Evolutionary conservation across 2,113 vertebrate species (phyloP).

Genomic region (Sinocyclocheilus grahami): DNA sequence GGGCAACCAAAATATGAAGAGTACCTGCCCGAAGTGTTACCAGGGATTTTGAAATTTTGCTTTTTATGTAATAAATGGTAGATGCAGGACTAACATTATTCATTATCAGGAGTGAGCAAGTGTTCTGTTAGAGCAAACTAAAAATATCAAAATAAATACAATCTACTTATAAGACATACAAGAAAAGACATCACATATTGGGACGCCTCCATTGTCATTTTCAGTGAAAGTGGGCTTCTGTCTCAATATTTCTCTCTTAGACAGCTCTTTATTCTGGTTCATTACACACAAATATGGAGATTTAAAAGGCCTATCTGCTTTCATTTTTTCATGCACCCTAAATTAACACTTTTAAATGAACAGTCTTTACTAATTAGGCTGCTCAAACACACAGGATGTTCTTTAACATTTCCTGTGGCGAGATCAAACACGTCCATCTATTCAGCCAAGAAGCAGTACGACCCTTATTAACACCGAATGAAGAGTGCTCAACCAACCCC

Average conservation of each 20-base stretch:
- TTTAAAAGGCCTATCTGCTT: neutral
- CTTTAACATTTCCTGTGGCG: constrained; percentile 1
- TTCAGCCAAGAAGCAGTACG: neutral
- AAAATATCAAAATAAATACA: neutral
- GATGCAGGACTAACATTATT: neutral
- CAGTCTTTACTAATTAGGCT: neutral
- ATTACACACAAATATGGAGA: neutral
- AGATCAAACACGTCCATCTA: constrained; percentile 10
- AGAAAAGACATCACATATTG: neutral
- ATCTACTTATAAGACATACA: neutral
- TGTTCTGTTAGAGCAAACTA: neutral
- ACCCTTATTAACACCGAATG: neutral
- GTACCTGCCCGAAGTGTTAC: no score
- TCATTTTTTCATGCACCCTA: neutral
- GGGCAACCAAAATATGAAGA: no score
- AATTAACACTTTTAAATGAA: constrained; percentile 3
- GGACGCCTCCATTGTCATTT: neutral
- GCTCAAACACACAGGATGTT: neutral
- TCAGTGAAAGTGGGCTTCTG: neutral
- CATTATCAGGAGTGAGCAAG: neutral
- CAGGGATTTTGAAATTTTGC: no score
- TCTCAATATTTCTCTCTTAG: neutral
- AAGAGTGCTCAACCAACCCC: neutral
- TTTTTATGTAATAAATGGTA: neutral
- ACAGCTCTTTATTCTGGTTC: neutral